Conservation (phyloP, 2,797 vertebrate species). For the Carcharodon carcharias region DNA sequence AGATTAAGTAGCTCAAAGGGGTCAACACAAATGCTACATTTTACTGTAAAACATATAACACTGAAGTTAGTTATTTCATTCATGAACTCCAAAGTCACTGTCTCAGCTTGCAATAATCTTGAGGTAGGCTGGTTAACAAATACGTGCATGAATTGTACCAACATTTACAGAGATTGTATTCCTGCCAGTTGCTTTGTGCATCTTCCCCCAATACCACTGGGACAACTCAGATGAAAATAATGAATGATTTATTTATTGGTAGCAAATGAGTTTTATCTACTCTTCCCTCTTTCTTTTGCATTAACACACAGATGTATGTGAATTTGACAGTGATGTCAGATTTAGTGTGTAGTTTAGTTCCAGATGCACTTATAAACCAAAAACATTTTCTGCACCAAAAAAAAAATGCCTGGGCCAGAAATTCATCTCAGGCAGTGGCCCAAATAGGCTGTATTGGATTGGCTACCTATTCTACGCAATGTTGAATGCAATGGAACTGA, state of each 20-base stretch:
- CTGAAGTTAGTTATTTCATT: neutral
- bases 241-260: neutral
- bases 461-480: neutral
- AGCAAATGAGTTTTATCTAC: neutral
- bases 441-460: neutral
- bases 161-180: conserved; percentile 1
- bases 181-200: neutral
- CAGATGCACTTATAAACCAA: neutral
- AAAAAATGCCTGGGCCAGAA: neutral
- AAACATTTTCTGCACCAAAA: neutral
- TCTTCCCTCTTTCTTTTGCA: neutral
- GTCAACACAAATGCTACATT: neutral
- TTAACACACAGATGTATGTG: neutral
- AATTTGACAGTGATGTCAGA: neutral
- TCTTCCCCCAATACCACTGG: neutral
- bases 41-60: neutral
- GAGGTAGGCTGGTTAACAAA: conserved; percentile 33
- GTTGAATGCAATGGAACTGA: neutral
- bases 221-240: neutral
- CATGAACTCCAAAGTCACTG: neutral
- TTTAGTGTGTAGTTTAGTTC: neutral
- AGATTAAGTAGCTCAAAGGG: neutral
- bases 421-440: neutral
- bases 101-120: neutral
- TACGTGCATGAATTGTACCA: neutral